Percentiles rank a stretch among this genome's conserved stretches.
These are phyloP conservation scores for Mobula birostris DNA, from an alignment of 2,113 vertebrate genomes.

Conservation along the genomic window DNA sequence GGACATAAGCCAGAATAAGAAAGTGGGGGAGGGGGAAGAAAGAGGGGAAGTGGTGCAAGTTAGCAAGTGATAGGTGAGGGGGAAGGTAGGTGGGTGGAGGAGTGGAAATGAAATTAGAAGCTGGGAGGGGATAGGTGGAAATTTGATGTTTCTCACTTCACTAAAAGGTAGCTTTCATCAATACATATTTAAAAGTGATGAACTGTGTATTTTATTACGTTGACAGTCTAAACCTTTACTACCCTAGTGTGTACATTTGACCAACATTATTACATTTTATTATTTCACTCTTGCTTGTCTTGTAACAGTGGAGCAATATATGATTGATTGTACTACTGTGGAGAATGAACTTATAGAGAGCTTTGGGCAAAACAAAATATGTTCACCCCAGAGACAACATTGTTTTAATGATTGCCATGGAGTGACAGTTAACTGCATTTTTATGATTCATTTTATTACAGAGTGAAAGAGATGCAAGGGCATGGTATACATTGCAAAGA, in stretches of 20 bases:
- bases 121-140: background rate
- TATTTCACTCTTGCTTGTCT: constrained; percentile 1
- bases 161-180: background rate
- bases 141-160: background rate
- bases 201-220: background rate
- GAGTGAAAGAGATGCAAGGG: background rate
- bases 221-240: background rate
- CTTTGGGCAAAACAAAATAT: constrained; percentile 24
- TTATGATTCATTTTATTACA: background rate
- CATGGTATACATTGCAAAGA: background rate
- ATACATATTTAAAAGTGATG: background rate
- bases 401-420: background rate
- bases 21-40: too few species aligned
- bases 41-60: too few species aligned
- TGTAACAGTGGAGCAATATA: background rate
- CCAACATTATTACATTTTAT: background rate
- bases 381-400: background rate
- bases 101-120: too few species aligned
- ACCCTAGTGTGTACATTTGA: background rate
- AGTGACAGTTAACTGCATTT: background rate
- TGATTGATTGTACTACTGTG: background rate
- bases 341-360: background rate
- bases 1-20: too few species aligned
- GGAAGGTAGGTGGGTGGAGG: too few species aligned
- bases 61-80: too few species aligned